Conservation (phyloP, 1,140 invertebrate species). For the Orchesella cincta region DNA sequence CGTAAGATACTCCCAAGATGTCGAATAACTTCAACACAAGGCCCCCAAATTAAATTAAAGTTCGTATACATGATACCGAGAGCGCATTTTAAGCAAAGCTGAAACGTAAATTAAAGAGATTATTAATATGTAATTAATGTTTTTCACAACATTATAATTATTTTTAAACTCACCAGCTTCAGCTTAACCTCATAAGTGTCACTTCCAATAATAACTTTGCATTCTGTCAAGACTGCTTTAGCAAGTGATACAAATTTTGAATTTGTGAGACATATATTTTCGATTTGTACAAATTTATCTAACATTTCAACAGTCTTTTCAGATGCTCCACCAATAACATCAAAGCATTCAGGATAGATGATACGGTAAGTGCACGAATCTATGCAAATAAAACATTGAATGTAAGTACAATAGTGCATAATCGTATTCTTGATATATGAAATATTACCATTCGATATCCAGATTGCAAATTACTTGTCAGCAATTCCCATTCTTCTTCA, state of each 20-base stretch:
- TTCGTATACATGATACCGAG: slow-evolving; percentile 33
- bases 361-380: slow-evolving; percentile 10
- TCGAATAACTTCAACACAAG: slow-evolving; percentile 32
- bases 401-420: too few species aligned
- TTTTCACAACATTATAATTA: too few species aligned
- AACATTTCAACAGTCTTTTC: slow-evolving; percentile 31
- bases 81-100: slow-evolving; percentile 24
- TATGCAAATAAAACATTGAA: not conserved
- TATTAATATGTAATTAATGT: too few species aligned
- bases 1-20: slow-evolving; percentile 12
- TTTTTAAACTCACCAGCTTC: slow-evolving; percentile 5
- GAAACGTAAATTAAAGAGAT: slow-evolving; percentile 2
- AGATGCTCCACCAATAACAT: not conserved
- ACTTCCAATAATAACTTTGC: slow-evolving; percentile 34
- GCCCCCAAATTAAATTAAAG: slow-evolving; percentile 20
- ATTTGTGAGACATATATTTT: slow-evolving; percentile 28
- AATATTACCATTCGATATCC: slow-evolving; percentile 13
- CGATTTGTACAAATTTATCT: slow-evolving; percentile 31
- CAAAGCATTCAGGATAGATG: not conserved
- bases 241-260: slow-evolving; percentile 28
- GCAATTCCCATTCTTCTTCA: not conserved
- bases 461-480: not conserved
- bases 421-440: too few species aligned
- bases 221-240: slow-evolving; percentile 32
- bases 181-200: not conserved